These are phyloP conservation scores for Gymnothorax javanicus DNA, from an alignment of 2,797 vertebrate genomes.

Conservation along the genomic window DNA sequence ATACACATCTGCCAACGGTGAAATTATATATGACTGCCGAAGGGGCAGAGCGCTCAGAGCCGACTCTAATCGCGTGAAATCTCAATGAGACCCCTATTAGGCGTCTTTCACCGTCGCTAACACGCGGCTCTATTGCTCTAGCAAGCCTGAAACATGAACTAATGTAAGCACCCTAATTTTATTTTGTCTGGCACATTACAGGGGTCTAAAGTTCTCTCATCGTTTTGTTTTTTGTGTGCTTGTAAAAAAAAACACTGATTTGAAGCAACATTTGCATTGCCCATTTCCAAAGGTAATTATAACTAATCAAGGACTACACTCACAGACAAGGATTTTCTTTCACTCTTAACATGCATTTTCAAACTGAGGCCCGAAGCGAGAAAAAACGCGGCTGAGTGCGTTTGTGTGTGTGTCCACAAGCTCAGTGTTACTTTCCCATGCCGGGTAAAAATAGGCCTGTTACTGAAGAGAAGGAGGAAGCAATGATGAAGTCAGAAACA, in stretches of 20 bases:
- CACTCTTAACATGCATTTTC: conserved; percentile 23
- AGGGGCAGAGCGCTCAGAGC: conserved; percentile 21
- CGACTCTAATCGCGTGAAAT: conserved; percentile 47
- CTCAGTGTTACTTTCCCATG: conserved; percentile 24
- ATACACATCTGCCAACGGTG: conserved; percentile 28
- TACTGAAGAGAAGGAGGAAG: conserved; percentile 43
- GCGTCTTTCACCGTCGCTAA: conserved; percentile 55
- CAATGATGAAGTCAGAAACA: conserved; percentile 34
- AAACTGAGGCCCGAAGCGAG: neutral
- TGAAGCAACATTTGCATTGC: conserved; percentile 34
- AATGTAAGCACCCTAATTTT: conserved; percentile 64
- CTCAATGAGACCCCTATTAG: conserved; percentile 60
- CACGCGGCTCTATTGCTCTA: conserved; percentile 53
- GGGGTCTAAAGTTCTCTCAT: conserved; percentile 48
- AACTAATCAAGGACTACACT: conserved; percentile 35
- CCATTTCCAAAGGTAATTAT: conserved; percentile 36
- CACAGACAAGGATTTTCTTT: conserved; percentile 29
- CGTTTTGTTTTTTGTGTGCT: conserved; percentile 41
- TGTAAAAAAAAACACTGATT: conserved; percentile 13
- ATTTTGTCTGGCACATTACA: conserved; percentile 61
- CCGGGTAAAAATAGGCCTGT: conserved; percentile 28
- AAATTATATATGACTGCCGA: conserved; percentile 49
- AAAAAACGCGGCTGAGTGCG: conserved; percentile 16
- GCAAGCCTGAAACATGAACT: conserved; percentile 48
- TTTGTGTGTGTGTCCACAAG: conserved; percentile 15